phyloP scores from a whole-genome alignment of 2,113 vertebrate species.

The Acanthisitta chloris region DNA sequence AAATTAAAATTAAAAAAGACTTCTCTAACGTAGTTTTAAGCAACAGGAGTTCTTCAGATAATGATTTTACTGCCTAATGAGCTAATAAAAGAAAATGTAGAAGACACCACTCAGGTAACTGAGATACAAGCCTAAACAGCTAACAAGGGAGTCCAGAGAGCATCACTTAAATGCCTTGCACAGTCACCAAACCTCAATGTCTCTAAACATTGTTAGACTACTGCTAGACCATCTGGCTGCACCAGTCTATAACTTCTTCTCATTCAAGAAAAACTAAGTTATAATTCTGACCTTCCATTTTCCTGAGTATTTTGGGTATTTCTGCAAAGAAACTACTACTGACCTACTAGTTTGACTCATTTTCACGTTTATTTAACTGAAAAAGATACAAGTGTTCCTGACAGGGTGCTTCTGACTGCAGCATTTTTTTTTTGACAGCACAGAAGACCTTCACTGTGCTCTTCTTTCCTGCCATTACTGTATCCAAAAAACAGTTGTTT shows the following conservation, averaged over 20 bases:
- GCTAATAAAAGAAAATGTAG: neutral
- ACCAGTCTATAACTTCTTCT: neutral
- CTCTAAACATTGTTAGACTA: neutral
- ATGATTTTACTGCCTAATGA: neutral
- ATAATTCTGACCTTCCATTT: neutral
- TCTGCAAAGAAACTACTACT: neutral
- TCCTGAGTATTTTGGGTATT: neutral
- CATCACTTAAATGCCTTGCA: neutral
- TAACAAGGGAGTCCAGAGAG: neutral
- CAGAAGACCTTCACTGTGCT: neutral
- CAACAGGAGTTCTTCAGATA: neutral
- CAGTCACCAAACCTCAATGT: neutral
- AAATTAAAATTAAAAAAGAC: neutral
- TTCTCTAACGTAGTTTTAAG: neutral
- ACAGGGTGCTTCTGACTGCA: neutral
- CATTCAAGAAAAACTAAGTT: neutral
- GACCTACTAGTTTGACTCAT: neutral
- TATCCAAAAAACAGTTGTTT: neutral
- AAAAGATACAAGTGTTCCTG: neutral
- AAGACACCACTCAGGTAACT: neutral
- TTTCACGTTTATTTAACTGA: neutral
- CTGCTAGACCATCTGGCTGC: neutral
- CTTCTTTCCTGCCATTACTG: neutral
- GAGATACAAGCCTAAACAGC: neutral
- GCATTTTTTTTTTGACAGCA: neutral